These are phyloP conservation scores for Drosophila mauritiana DNA, from an alignment of 1,140 invertebrate genomes.

Conservation along the genomic window DNA sequence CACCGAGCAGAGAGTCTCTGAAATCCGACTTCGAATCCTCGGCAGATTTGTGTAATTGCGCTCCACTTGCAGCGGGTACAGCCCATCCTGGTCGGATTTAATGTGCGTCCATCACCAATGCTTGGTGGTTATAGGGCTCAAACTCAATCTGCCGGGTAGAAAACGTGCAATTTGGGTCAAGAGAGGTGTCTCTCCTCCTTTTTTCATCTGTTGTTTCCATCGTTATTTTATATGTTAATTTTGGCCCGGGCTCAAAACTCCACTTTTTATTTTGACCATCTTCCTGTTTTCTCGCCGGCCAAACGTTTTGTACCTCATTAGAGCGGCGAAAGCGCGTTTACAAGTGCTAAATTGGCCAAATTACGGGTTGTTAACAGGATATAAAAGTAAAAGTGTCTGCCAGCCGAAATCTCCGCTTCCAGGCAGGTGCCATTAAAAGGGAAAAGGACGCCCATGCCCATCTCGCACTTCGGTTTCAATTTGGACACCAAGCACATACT, in stretches of 20 bases:
- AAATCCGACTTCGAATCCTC: slow-evolving; percentile 34
- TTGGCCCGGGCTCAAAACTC: slow-evolving; percentile 22
- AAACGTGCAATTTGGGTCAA: slow-evolving; percentile 72
- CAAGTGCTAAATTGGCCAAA: slow-evolving; percentile 83
- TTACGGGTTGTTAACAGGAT: slow-evolving; percentile 81
- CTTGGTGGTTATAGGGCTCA: slow-evolving; percentile 71
- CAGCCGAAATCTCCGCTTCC: slow-evolving; percentile 9
- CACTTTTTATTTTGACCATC: slow-evolving; percentile 29
- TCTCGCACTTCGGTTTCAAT: slow-evolving; percentile 30
- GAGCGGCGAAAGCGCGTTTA: slow-evolving; percentile 81
- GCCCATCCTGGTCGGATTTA: slow-evolving; percentile 49
- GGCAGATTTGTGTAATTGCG: slow-evolving; percentile 79
- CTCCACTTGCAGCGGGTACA: slow-evolving; percentile 22
- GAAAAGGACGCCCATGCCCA: slow-evolving; percentile 12
- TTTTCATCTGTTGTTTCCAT: slow-evolving; percentile 13
- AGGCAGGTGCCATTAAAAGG: slow-evolving; percentile 18
- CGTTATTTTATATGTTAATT: slow-evolving; percentile 78
- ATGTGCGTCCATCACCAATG: slow-evolving; percentile 42
- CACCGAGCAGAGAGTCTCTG: slow-evolving; percentile 31
- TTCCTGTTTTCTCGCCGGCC: slow-evolving; percentile 19
- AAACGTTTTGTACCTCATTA: slow-evolving; percentile 82
- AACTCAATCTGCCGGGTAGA: slow-evolving; percentile 26
- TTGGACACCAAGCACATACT: slow-evolving; percentile 32
- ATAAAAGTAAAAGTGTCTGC: slow-evolving; percentile 81
- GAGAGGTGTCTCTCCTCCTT: slow-evolving; percentile 29